Base-by-base conservation (phyloP, 2,888 invertebrate genomes). In the Drosophila neotestacea region DNA sequence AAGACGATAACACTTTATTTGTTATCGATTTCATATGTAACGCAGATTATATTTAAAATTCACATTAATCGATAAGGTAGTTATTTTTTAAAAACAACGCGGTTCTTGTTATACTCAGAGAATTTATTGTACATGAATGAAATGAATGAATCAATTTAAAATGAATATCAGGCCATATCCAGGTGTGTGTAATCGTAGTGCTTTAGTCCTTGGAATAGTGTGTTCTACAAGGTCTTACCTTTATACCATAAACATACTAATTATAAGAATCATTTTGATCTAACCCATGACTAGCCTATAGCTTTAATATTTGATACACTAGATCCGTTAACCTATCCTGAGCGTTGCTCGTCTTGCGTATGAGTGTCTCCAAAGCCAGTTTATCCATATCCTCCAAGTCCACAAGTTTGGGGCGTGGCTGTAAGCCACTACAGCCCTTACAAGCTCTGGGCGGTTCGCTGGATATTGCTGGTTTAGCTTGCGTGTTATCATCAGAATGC, bases 331-430 rank as follows among this genome's bases (percentile, higher is more conserved):
- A 38, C 71, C 74, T 70, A 47, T 84, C 78, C 48, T 81, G 85
- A 13, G 79, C 82, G 10, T 71, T 70, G 32, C 48, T 65, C 34
- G 82, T 54, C 32, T 68, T 85, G 1, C 79, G 68, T 13, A 87
- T 67, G 3, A 85, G 64, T 7, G 63, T 65, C 28, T 81, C 67
- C 51, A 78, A 9, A 0, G 58, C 47, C n/a, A 66, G 32, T 9
- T 55, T 44, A 6, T 69, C 81, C 66, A 87, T 69, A 42, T 88
- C 86, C 67, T 88, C 88, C 22, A 79, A 13, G 56, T 82, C 86
- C 4, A 70, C 13, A 5, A 69, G 54, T 2, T 42, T 59, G 1
- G 61, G 22, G 6, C 50, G 38, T 41, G 69, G 66, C 62, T 64
- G 48, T 9, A 73, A 63, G 13, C 84, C 80, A 22, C 58, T 65